These are phyloP conservation scores for Enteromius argenteus DNA, from an alignment of 2,797 vertebrate species.

Conservation along the genomic window DNA sequence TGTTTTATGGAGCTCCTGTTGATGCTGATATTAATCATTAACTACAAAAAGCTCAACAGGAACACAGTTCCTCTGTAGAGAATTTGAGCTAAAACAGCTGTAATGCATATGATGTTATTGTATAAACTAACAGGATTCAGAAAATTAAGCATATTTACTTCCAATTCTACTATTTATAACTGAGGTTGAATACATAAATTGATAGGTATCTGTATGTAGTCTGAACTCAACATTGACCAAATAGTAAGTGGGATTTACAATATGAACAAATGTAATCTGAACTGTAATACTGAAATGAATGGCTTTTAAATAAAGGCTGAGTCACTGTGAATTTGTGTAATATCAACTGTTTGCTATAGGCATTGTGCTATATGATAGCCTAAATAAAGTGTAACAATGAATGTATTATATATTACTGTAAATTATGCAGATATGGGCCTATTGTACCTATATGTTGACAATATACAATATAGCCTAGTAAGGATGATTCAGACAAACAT, in stretches of 20 bases:
- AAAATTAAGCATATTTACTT: not conserved
- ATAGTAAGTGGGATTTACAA: not conserved
- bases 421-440: not conserved
- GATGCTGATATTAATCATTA: not conserved
- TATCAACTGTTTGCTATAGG: not conserved
- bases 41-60: not conserved
- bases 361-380: not conserved
- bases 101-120: not conserved
- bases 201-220: not conserved
- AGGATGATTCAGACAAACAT: not conserved
- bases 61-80: not conserved
- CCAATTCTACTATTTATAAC: not conserved
- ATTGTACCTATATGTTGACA: not conserved
- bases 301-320: not conserved
- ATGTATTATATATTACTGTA: not conserved
- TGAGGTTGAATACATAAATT: not conserved
- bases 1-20: not conserved
- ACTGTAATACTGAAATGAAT: slow-evolving; percentile 1
- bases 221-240: not conserved
- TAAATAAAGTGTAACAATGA: not conserved
- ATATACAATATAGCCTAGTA: not conserved
- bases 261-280: not conserved
- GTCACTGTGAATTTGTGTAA: not conserved
- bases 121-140: not conserved
- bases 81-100: not conserved